Conservation (phyloP, 2,888 invertebrate genomes). For the Synanthedon myopaeformis region DNA sequence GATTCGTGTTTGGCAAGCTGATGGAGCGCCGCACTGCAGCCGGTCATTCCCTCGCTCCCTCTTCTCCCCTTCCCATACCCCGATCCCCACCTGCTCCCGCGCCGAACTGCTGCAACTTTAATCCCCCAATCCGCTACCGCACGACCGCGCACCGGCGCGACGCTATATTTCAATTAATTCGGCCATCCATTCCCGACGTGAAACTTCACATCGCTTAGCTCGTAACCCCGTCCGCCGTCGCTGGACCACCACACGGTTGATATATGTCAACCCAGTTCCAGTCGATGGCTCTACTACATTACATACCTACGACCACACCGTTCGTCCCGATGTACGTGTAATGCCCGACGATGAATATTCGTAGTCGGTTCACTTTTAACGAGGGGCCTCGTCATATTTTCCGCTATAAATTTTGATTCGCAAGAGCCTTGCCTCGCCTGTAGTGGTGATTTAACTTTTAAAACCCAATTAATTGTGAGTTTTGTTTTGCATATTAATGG, state of each 20-base stretch:
- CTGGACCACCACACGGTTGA: slow-evolving; percentile 4
- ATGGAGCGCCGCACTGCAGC: slow-evolving; percentile 40
- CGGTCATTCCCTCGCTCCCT: slow-evolving; percentile 12
- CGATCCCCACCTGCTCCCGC: slow-evolving; percentile 43
- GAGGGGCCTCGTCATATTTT: slow-evolving; percentile 22
- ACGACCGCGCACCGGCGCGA: slow-evolving; percentile 53
- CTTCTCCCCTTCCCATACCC: slow-evolving; percentile 9
- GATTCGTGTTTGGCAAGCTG: slow-evolving; percentile 57
- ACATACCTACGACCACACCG: not conserved
- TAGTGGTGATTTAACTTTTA: slow-evolving; percentile 36
- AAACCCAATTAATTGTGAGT: slow-evolving; percentile 43
- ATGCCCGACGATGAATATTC: slow-evolving; percentile 3
- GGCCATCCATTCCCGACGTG: slow-evolving; percentile 52
- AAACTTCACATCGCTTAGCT: slow-evolving; percentile 47
- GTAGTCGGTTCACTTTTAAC: not conserved
- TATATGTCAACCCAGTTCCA: not conserved
- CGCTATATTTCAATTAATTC: slow-evolving; percentile 68
- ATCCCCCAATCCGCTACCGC: slow-evolving; percentile 57
- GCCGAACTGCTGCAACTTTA: slow-evolving; percentile 58
- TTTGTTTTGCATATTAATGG: slow-evolving; percentile 51
- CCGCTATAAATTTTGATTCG: slow-evolving; percentile 28
- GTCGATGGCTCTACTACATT: not conserved
- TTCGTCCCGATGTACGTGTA: not conserved
- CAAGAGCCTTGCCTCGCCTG: slow-evolving; percentile 23
- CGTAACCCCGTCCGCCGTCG: slow-evolving; percentile 24